A percentile compares a stretch with the other conserved stretches of the same genome.
Conservation (phyloP, 2,888 invertebrate species). For the Mimachlamys varia region DNA sequence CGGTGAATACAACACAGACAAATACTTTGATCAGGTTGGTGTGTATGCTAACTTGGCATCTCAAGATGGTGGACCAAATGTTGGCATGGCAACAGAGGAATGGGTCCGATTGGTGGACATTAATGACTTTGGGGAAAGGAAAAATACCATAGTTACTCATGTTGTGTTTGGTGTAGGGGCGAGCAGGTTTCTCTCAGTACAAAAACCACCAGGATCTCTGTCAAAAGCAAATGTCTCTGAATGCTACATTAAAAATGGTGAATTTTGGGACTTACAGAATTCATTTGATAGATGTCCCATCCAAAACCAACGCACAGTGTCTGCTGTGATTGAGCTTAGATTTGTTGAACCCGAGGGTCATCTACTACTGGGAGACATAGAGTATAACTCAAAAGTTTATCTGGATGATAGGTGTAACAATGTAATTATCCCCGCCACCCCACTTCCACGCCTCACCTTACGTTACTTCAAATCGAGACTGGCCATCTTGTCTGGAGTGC, state of each 20-base stretch:
- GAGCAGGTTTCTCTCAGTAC: conserved; percentile 1
- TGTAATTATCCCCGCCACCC: conserved; percentile 32
- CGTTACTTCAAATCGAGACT: conserved; percentile 12
- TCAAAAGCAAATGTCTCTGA: neutral
- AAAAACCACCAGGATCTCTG: conserved; percentile 38
- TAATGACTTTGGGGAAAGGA: conserved; percentile 41
- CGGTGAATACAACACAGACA: conserved; percentile 59
- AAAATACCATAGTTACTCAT: neutral
- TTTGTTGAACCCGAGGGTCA: conserved; percentile 52
- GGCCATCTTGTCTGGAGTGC: neutral
- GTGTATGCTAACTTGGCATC: conserved; percentile 52
- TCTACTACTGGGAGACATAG: conserved; percentile 65
- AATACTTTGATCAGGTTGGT: conserved; percentile 65
- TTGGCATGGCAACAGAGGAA: conserved; percentile 42
- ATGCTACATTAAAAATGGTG: conserved; percentile 9
- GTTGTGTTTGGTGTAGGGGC: neutral
- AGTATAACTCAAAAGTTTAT: conserved; percentile 55
- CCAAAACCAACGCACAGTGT: neutral
- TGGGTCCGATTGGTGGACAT: conserved; percentile 58
- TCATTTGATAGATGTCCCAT: neutral
- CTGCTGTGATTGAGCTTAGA: neutral
- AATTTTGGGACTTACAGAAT: neutral
- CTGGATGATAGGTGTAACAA: conserved; percentile 48
- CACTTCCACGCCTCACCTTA: neutral
- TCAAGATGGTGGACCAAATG: conserved; percentile 38